These are phyloP conservation scores for Caenorhabditis briggsae DNA, from an alignment of 1,140 invertebrate genomes.

Conservation along the genomic window DNA sequence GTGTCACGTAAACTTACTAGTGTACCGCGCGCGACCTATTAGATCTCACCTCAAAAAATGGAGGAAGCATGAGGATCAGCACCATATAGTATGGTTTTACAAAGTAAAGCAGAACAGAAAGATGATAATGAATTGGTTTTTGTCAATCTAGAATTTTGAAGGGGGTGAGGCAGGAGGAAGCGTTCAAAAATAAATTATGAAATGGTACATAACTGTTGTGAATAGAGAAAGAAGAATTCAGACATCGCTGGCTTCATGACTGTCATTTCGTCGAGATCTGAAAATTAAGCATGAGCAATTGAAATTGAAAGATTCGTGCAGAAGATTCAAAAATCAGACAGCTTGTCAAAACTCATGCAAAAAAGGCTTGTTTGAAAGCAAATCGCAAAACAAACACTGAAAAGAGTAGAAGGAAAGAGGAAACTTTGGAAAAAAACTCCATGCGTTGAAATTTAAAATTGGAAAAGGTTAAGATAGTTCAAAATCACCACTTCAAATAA, in stretches of 20 bases:
- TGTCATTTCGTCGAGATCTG: conserved; percentile 53
- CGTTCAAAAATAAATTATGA: conserved; percentile 39
- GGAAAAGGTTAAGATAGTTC: background rate
- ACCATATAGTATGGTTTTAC: background rate
- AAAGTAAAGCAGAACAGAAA: background rate
- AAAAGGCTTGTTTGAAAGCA: conserved; percentile 40
- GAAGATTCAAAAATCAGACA: conserved; percentile 30
- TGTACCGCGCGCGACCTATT: conserved; percentile 36
- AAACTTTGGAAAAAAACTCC: conserved; percentile 1
- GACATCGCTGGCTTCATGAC: conserved; percentile 35
- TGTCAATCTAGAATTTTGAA: background rate
- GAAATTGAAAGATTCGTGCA: background rate
- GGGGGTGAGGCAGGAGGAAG: background rate
- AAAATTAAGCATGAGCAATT: background rate
- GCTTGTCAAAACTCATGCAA: conserved; percentile 38
- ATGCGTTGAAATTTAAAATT: conserved; percentile 25
- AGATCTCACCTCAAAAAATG: conserved; percentile 42
- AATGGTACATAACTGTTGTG: conserved; percentile 1
- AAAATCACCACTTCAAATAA: background rate
- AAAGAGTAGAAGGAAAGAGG: background rate
- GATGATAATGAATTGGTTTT: background rate
- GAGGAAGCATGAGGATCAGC: conserved; percentile 6
- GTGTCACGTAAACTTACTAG: conserved; percentile 35
- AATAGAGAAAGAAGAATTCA: background rate
- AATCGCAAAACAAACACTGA: conserved; percentile 46